Percentiles rank a stretch among this genome's conserved stretches.
Evolutionary conservation across 2,797 vertebrate genomes (phyloP).

Genomic region (Choloepus didactylus): DNA sequence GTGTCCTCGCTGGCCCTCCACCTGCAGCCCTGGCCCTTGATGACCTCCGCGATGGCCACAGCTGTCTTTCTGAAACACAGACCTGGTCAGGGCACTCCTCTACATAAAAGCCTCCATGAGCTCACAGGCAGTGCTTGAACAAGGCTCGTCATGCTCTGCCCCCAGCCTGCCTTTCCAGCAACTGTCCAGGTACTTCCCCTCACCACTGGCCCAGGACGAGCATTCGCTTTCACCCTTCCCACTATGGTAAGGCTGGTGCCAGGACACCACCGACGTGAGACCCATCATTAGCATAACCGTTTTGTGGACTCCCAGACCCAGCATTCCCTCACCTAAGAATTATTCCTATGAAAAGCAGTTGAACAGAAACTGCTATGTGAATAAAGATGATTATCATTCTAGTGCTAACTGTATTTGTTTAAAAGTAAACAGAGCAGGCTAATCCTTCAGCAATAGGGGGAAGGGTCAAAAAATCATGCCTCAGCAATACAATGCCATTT

Average conservation of each 20-base stretch:
- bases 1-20: not conserved
- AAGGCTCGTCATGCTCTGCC: not conserved
- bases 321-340: slow-evolving; percentile 38
- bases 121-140: not conserved
- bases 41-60: not conserved
- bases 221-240: not conserved
- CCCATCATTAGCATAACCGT: not conserved
- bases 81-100: not conserved
- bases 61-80: not conserved
- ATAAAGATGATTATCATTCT: not conserved
- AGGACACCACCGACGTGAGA: not conserved
- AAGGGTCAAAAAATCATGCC: not conserved
- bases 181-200: not conserved
- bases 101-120: slow-evolving; percentile 18
- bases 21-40: not conserved
- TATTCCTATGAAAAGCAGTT: slow-evolving; percentile 41
- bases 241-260: not conserved
- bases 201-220: not conserved
- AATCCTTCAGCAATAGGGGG: not conserved
- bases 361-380: slow-evolving; percentile 4
- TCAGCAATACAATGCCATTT: not conserved
- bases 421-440: not conserved
- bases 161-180: not conserved
- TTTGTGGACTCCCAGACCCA: slow-evolving; percentile 1
- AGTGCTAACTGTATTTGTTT: not conserved